Evolutionary conservation across 2,888 invertebrate genomes (phyloP).

Genomic region (Leptothorax acervorum): DNA sequence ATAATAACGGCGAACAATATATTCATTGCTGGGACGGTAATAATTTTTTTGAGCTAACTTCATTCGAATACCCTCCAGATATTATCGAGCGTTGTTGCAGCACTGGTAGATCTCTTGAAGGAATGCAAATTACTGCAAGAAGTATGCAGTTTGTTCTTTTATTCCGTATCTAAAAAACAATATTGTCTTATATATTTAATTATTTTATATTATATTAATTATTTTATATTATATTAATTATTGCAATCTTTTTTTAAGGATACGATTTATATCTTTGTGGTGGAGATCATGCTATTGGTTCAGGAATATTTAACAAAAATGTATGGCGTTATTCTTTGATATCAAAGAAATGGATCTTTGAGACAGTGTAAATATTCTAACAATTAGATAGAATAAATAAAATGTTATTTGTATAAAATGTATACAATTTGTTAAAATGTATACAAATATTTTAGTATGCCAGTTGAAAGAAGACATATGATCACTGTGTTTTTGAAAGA

Average conservation of each 20-base stretch:
- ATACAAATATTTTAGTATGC: slow-evolving; percentile 68
- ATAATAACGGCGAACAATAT: background rate
- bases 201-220: background rate
- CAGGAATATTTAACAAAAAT: slow-evolving; percentile 75
- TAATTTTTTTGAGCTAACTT: background rate
- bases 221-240: too few species aligned
- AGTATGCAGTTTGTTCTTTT: slow-evolving; percentile 66
- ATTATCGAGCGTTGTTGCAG: slow-evolving; percentile 35
- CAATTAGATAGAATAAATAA: background rate
- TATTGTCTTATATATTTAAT: slow-evolving; percentile 11
- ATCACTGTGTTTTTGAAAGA: slow-evolving; percentile 74
- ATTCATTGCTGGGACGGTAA: slow-evolving; percentile 10
- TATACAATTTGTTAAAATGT: background rate
- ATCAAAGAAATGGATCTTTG: slow-evolving; percentile 78
- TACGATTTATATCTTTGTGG: slow-evolving; percentile 79
- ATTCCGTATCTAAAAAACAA: background rate
- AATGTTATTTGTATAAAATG: background rate
- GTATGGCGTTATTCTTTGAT: slow-evolving; percentile 80
- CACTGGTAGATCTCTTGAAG: slow-evolving; percentile 59
- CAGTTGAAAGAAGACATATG: slow-evolving; percentile 79
- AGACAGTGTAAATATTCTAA: slow-evolving; percentile 68
- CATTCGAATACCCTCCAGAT: slow-evolving; percentile 1
- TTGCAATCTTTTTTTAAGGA: slow-evolving; percentile 66
- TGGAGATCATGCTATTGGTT: slow-evolving; percentile 77
- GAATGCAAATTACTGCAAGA: slow-evolving; percentile 76